A percentile compares a stretch with the other conserved stretches of the same genome.
phyloP scores from a whole-genome alignment of 2,113 vertebrate genomes.

The Chauna torquata region DNA sequence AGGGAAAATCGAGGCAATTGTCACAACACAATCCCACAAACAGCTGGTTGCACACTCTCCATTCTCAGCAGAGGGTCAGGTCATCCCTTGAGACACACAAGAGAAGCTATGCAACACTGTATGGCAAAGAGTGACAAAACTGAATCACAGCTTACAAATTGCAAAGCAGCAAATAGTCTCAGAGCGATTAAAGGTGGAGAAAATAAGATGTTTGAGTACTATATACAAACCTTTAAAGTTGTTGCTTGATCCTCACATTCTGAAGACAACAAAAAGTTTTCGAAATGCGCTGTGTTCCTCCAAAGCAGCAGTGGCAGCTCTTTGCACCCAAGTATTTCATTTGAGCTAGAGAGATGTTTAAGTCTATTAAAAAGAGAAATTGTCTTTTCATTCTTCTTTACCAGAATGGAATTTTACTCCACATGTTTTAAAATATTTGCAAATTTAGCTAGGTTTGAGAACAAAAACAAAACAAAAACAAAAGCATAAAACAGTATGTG shows the following conservation, averaged over 20 bases:
- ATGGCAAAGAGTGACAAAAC: background rate
- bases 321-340: background rate
- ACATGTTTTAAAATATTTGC: conserved; percentile 12
- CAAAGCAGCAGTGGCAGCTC: background rate
- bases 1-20: background rate
- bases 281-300: background rate
- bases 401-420: conserved; percentile 11
- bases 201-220: background rate
- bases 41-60: background rate
- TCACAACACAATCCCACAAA: background rate
- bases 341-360: background rate
- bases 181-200: background rate
- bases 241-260: background rate
- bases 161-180: background rate
- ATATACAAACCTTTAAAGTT: background rate
- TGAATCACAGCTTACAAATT: background rate
- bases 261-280: background rate
- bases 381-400: background rate
- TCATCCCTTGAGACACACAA: background rate
- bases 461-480: background rate
- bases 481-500: background rate
- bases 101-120: background rate
- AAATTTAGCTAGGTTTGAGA: background rate
- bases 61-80: background rate
- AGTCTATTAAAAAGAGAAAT: background rate